Base-by-base conservation (phyloP, 1,140 invertebrate species). In the Drosophila nigrodunni region DNA sequence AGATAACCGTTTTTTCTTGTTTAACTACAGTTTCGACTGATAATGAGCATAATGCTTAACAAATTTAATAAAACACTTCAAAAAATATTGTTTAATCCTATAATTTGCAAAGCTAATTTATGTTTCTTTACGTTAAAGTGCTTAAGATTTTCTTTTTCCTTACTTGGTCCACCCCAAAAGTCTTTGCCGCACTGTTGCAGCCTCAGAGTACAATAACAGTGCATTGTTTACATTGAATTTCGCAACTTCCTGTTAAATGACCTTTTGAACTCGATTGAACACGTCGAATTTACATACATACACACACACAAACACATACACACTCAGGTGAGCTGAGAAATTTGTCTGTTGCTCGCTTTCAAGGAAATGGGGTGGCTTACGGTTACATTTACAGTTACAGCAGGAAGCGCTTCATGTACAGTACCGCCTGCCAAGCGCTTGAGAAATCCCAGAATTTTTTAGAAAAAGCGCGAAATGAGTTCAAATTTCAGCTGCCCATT, bases 151-250 rank as follows among this genome's bases (percentile, higher is more conserved):
- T 47, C 10, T 37, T 46, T 2, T 37, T 7, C 8, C 25, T 34
- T 37, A 7, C 1, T 18, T 61, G 57, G 58, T 47, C 7, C 58
- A 60, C 25, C n/a, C 59, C 15, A 61, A 61, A 39, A 30, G 25
- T 50, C 9, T 35, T 7, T 11, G 35, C 9, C 13, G 39, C 50
- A 50, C 49, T 50, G 49, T 37, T 8, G 47, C 35, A 39, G 60
- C n/a, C 8, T n/a, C 11, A 8, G n/a, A 18, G 15, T 57, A 64
- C 82, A 86, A 86, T 70, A 43, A 43, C 30, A 47, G 59, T 2
- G 10, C 54, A 55, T 87, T 87, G 82, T 82, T 55, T 86, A 49
- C 43, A 57, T 34, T 1, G 3, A 4, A 61, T 46, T 60, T 39
- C 18, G 15, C 44, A 25, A 50, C 35, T 65, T 73, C 15, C 55